Evolutionary conservation across 2,888 invertebrate species (phyloP).

Genomic region (Sussaba pulchella): DNA sequence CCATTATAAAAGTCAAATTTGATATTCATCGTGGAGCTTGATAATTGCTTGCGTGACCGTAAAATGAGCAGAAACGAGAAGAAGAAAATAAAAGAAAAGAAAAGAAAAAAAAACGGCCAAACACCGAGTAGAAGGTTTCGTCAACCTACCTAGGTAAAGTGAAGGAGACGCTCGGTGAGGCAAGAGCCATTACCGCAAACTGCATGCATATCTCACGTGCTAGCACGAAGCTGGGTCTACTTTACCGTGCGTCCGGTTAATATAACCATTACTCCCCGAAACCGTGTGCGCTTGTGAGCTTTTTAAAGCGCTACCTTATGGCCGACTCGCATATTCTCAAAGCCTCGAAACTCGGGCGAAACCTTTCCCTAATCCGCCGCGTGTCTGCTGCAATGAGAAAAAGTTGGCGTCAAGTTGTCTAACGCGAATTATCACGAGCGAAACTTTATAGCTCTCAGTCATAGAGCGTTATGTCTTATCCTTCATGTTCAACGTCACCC

Average conservation of each 20-base stretch:
- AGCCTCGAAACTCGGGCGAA: constrained; percentile 50
- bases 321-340: constrained; percentile 22
- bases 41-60: constrained; percentile 38
- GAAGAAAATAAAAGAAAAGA: constrained; percentile 14
- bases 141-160: constrained; percentile 63
- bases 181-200: constrained; percentile 61
- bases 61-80: constrained; percentile 26
- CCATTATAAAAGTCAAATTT: constrained; percentile 13
- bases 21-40: constrained; percentile 16
- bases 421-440: constrained; percentile 25
- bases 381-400: constrained; percentile 62
- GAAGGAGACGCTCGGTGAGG: constrained; percentile 42
- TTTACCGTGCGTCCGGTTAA: constrained; percentile 46
- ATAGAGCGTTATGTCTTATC: constrained; percentile 48
- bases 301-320: constrained; percentile 35
- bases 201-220: constrained; percentile 63
- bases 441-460: constrained; percentile 61
- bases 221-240: constrained; percentile 28
- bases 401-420: constrained; percentile 64
- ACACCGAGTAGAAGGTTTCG: constrained; percentile 46
- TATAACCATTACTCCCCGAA: constrained; percentile 65
- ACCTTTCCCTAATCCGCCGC: constrained; percentile 42
- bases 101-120: constrained; percentile 10
- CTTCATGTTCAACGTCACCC: constrained; percentile 50
- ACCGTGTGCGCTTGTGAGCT: constrained; percentile 62